Evolutionary conservation across 92 coral and sea anemone genomes (phyloP), one percentile per base, ranked within the genome.

Genomic region (Paragorgia papillata): DNA sequence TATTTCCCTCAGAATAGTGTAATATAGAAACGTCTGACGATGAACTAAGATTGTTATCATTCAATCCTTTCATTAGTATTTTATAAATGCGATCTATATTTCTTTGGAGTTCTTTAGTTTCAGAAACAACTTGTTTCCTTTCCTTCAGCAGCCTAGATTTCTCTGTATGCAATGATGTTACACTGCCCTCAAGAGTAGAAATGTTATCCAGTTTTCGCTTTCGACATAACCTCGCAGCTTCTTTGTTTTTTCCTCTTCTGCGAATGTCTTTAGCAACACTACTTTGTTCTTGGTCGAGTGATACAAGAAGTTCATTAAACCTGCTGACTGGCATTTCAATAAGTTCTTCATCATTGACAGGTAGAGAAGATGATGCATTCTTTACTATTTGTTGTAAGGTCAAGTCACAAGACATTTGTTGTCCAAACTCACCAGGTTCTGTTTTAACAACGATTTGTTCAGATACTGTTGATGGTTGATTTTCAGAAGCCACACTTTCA

Each of bases 141-240:
- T 94, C 95, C 20, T 81, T 85, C 46, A 90, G 20, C 31, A 89
- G 81, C 31, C 83, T 85, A 29, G 82, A 80, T 78, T 86, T 94
- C 60, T 79, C 74, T 25, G 74, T 48, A 61, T 80, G 79, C 66
- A 94, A 51, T 40, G 58, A 49, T 15, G 76, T 29, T 21, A 90
- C 55, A 24, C 85, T 91, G 1, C 74, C 86, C 39, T 87, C 97
- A 26, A 94, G 87, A 25, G 64, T 78, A 61, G 83, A 76, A 34
- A 94, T 90, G 26, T 80, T 84, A 15, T 91, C 98, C 59, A 94
- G 62, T 84, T 94, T 94, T 64, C 98, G 83, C 67, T 94, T 94
- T 57, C 98, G 97, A 56, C 97, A 94, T 48, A 89, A 59, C 29
- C 98, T 87, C 9, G 98, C 98, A 14, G 98, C 98, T 76, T 86